Evolutionary conservation across 2,113 vertebrate genomes (phyloP).

Genomic region (Hippocampus zosterae): DNA sequence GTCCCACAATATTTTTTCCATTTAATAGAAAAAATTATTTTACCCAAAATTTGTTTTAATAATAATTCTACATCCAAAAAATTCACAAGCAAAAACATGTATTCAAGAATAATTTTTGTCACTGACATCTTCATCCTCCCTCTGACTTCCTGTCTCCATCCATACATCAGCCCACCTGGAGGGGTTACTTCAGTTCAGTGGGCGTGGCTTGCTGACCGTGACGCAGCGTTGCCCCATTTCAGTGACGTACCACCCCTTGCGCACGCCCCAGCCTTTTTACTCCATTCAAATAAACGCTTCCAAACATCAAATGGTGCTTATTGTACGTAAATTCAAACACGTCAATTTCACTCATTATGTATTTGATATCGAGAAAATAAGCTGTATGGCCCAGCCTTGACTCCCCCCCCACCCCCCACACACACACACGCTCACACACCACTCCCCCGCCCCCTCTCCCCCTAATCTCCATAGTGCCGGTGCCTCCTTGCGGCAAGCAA

Average conservation of each 20-base stretch:
- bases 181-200: slow-evolving; percentile 66
- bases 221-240: slow-evolving; percentile 51
- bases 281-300: slow-evolving; percentile 30
- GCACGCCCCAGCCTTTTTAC: neutral
- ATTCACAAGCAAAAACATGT: neutral
- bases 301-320: neutral
- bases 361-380: neutral
- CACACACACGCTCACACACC: too few species aligned
- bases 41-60: too few species aligned
- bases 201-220: slow-evolving; percentile 54
- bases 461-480: slow-evolving; percentile 68
- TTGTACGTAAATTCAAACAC: neutral
- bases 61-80: too few species aligned
- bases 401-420: neutral
- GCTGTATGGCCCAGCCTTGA: neutral
- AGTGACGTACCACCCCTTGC: slow-evolving; percentile 6
- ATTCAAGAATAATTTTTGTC: neutral
- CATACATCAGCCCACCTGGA: slow-evolving; percentile 43
- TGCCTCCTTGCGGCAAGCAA: slow-evolving; percentile 56
- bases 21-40: too few species aligned
- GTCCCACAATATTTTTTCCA: too few species aligned
- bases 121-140: neutral
- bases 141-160: slow-evolving; percentile 1
- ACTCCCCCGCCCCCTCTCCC: neutral
- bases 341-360: neutral